Evolutionary conservation across 1,140 invertebrate species (phyloP), one percentile per base, ranked within the genome.

Genomic region (Stegodyphus dumicola): DNA sequence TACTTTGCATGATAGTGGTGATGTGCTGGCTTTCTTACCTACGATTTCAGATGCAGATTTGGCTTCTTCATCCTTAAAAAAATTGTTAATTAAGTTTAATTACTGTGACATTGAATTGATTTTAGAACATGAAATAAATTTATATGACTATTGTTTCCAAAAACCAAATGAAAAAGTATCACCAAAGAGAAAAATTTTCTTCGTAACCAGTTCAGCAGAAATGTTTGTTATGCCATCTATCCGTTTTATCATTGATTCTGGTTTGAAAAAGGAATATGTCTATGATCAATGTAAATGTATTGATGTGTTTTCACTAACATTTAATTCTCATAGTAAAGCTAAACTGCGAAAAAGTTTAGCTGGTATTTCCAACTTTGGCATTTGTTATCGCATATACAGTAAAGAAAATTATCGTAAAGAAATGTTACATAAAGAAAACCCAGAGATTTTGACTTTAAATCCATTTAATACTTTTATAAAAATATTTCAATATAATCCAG

Each of bases 381-480:
- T 77, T 48, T 85, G 83, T 18, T 85, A 85, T 33, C 73, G 83
- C 5, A 70, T 85, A 18, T 85, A 85, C 13, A 85, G 51, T 48
- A 76, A 85, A 77, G 75, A 77, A 49, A 54, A 85, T 64, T 85
- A 67, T 71, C 49, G 15, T 10, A 75, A 75, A 11, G 75, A 77
- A 70, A 85, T 85, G 83, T 56, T 74, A 18, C 18, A n/a, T 17
- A 13, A 5, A 13, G 83, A 85, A 65, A 64, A 64, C 49, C 66
- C 83, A 54, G 83, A 85, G 60, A 77, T 85, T 56, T 17, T 85
- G 2, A 69, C 66, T 18, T 11, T 77, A 9, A 77, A 85, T 85
- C 83, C 83, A 54, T 76, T 76, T 64, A 77, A 85, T 77, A 60
- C 65, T 13, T 74, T 85, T 73, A 67, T 85, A n/a, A 85, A 60